A percentile compares a stretch with the other conserved stretches of the same genome.
phyloP scores from a whole-genome alignment of 2,113 vertebrate species.

The Crotalus tigris region DNA sequence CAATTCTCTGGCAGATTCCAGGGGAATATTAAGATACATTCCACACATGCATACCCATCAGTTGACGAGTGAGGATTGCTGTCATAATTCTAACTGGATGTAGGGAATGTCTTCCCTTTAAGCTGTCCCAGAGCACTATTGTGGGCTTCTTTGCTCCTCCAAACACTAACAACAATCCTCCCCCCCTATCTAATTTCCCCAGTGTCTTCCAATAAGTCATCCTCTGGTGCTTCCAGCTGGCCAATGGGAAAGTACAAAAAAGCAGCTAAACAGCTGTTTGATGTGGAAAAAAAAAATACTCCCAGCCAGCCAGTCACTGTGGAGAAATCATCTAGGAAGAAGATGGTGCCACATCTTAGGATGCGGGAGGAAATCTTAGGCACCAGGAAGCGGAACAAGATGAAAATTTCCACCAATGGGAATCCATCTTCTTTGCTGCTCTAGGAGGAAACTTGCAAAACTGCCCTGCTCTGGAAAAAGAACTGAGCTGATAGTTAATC shows the following conservation, averaged over 20 bases:
- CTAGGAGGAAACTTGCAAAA: neutral
- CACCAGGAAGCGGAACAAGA: neutral
- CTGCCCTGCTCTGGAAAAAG: neutral
- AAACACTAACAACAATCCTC: neutral
- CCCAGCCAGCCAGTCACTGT: neutral
- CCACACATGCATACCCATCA: neutral
- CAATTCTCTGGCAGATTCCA: neutral
- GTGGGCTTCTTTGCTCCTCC: neutral
- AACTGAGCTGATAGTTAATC: neutral
- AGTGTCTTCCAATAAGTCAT: neutral
- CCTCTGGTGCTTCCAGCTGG: neutral
- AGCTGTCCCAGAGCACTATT: neutral
- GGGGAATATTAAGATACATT: neutral
- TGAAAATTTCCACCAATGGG: neutral
- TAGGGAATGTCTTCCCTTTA: neutral
- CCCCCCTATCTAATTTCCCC: neutral
- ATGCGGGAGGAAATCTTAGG: neutral
- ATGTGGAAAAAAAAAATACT: neutral
- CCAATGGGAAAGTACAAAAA: neutral
- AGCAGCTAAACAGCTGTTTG: neutral
- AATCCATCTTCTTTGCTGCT: neutral
- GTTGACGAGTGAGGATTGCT: neutral
- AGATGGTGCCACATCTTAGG: neutral
- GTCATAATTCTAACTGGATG: neutral
- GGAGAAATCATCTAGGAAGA: neutral